Evolutionary conservation across 53 echinoderm and acorn worm species (phyloP), one percentile per base, ranked within the genome.

Genomic region (Temnopleurus reevesii): DNA sequence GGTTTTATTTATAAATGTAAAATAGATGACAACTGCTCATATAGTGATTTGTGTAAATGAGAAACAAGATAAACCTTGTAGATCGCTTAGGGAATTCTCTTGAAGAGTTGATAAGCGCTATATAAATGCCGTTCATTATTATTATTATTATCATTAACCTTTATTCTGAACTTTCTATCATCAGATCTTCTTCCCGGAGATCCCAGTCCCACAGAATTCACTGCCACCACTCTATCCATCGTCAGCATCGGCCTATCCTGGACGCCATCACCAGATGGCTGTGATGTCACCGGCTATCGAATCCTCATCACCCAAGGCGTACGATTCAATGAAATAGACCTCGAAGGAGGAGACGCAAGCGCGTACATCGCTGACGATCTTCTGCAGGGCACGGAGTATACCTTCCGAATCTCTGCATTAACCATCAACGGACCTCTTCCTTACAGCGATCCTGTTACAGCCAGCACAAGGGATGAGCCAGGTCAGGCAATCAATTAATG

Each of bases 261-360:
- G 93, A 53, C 83, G 4, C 83, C 91, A 10, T 93, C 93, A 9
- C 56, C 55, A 4, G 76, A 27, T 44, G 61, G 91, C 89, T 93
- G 93, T 28, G 93, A 93, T 4, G 91, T 93, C 35, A 91, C 89
- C 26, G 93, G 93, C 23, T 93, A 93, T 66, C 71, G 91, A 25
- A 93, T 93, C 49, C 55, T 54, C 4, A 54, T 89, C 85, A 25
- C 46, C 10, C 59, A 83, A 51, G 83, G 76, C 13, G 29, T 65
- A 0, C 9, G 18, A 6, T 17, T 26, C 19, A 30, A 12, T 17
- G 56, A 46, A 25, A 35, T 89, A 5, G 89, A 91, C 58, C 15
- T 93, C 8, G 54, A 49, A 2, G 93, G 89, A 7, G 93, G 91
- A 12, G 81, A 57, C 3, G 51, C 55, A 34, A 49, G 54, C 31